phyloP scores from a whole-genome alignment of 2,113 vertebrate species.

The Bufo gargarizans region DNA sequence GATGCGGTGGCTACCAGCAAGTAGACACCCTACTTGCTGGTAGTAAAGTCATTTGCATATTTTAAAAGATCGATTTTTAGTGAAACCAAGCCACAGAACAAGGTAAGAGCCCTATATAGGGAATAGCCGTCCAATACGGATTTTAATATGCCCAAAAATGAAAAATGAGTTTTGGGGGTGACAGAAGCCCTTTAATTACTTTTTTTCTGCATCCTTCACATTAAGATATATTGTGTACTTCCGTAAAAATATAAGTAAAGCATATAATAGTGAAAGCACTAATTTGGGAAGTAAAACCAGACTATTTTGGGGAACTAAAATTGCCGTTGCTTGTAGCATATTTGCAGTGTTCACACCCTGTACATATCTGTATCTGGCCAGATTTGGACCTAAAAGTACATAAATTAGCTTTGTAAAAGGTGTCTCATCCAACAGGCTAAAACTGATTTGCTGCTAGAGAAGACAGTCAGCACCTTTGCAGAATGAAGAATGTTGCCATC shows the following conservation, averaged over 20 bases:
- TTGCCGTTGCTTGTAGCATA: not conserved
- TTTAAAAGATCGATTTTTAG: no score
- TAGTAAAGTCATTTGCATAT: no score
- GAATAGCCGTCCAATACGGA: no score
- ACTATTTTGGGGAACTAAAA: conserved; percentile 15
- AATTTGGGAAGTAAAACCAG: conserved; percentile 31
- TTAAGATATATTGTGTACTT: not conserved
- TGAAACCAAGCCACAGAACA: no score
- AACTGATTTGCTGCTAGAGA: not conserved
- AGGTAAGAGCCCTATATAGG: no score
- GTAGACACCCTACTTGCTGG: no score
- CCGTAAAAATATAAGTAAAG: not conserved
- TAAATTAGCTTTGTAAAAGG: not conserved
- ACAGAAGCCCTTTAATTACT: no score
- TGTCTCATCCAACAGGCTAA: not conserved
- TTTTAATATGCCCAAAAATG: no score
- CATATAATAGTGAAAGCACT: not conserved
- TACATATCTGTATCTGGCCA: not conserved
- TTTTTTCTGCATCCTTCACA: not conserved
- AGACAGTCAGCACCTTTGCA: not conserved
- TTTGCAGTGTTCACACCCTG: not conserved
- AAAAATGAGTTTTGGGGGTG: no score
- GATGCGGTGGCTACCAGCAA: no score
- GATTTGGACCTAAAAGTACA: no score
- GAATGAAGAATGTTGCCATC: conserved; percentile 64